Conservation (phyloP, 2,888 invertebrate species). For the Pachliopta kotzebuea region DNA sequence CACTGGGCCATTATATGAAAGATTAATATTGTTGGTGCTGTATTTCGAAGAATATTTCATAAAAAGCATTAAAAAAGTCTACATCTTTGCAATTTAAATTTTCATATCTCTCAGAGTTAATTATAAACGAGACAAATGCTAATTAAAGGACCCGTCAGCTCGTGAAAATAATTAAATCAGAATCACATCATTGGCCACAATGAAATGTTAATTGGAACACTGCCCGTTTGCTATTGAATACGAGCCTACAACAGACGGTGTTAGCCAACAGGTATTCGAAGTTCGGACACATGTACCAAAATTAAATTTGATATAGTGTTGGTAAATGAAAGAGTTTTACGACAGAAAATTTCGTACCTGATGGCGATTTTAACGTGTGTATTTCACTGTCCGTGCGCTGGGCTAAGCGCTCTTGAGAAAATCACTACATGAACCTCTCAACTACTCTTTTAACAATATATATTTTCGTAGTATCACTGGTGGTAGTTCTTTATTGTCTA, state of each 20-base stretch:
- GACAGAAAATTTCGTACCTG: too few relatives aligned
- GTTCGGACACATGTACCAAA: neutral
- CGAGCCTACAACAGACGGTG: neutral
- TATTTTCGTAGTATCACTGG: too few relatives aligned
- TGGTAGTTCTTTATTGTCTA: too few relatives aligned
- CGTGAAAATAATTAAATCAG: conserved; percentile 22
- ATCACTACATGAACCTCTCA: too few relatives aligned
- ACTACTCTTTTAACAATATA: too few relatives aligned
- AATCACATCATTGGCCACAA: conserved; percentile 22
- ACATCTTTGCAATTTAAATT: neutral
- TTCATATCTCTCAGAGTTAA: neutral
- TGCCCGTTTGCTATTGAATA: conserved; percentile 6
- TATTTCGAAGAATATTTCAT: neutral
- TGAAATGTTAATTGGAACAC: conserved; percentile 24
- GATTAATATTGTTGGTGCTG: neutral
- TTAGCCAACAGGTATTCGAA: neutral
- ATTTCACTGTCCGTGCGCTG: too few relatives aligned
- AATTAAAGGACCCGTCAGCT: conserved; percentile 23
- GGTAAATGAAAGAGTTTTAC: too few relatives aligned
- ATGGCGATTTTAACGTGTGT: too few relatives aligned
- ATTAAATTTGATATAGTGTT: too few relatives aligned
- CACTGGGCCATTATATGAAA: neutral
- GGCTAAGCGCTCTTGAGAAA: too few relatives aligned
- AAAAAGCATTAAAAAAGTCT: neutral
- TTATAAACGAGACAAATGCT: conserved; percentile 11